Evolutionary conservation across 1,140 invertebrate species (phyloP), one percentile per base, ranked within the genome.

Genomic region (Lepidurus packardi): DNA sequence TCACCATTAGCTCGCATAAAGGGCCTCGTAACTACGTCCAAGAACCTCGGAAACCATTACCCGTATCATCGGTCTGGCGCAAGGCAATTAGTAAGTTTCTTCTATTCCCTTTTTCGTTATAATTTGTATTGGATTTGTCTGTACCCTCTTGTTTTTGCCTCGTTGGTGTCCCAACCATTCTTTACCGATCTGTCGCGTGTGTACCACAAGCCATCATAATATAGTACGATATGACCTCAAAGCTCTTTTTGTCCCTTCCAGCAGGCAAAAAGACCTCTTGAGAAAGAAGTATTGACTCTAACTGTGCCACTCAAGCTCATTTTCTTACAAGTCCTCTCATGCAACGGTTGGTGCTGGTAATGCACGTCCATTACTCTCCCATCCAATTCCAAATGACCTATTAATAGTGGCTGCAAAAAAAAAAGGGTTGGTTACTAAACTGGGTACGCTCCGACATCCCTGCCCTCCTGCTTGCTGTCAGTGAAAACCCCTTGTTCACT

Each of bases 151-250:
- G 16, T 65, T 65, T 65, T 65, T 21, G 16, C 21, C 6, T 7
- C 47, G 47, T 65, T n/a, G 21, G 16, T 65, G 16, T 8, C 53
- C 53, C 53, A 65, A 21, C 13, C 53, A 21, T 65, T 65, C 16
- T 65, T 65, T 21, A 65, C 53, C 53, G 53, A 65, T 65, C 53
- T 65, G 53, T 65, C 53, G 53, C 53, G 53, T 65, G 53, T n/a
- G 53, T 65, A 13, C n/a, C 53, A 65, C 21, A 65, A 4, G 13
- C 53, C 21, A 65, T 65, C 53, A 65, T 65, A 65, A 65, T 65
- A 65, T 65, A 65, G 5, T n/a, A 65, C 21, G 53, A 65, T 65
- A 65, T 65, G 53, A 21, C 21, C 53, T n/a, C 53, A 65, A 65
- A 65, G 16, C 53, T 65, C 21, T 7, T 16, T 21, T 65, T 65